phyloP scores from a whole-genome alignment of 2,888 invertebrate genomes.

The Lycaena phlaeas region DNA sequence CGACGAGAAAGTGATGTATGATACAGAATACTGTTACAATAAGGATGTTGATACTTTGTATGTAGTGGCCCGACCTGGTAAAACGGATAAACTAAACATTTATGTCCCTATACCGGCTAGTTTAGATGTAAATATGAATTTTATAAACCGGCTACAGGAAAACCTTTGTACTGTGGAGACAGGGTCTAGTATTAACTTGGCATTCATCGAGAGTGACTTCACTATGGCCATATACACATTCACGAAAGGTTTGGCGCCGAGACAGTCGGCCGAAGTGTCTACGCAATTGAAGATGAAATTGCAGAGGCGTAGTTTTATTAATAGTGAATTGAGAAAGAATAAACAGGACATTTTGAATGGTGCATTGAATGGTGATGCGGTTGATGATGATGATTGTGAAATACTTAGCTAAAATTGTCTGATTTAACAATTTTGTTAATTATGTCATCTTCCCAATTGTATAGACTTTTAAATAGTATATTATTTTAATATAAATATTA shows the following conservation, averaged over 20 bases:
- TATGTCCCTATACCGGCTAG: conserved; percentile 53
- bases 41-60: conserved; percentile 55
- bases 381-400: conserved; percentile 53
- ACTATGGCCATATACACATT: conserved; percentile 60
- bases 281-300: conserved; percentile 34
- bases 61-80: conserved; percentile 51
- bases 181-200: conserved; percentile 49
- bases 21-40: conserved; percentile 61
- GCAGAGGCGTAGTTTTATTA: conserved; percentile 46
- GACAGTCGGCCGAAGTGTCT: conserved; percentile 35
- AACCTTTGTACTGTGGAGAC: conserved; percentile 60
- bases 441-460: no score
- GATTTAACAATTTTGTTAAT: no score
- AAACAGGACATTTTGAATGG: conserved; percentile 42
- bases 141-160: conserved; percentile 50
- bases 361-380: conserved; percentile 51
- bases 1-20: conserved; percentile 62
- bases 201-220: conserved; percentile 57
- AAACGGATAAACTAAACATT: conserved; percentile 50
- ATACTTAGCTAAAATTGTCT: conserved; percentile 31
- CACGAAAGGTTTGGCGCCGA: conserved; percentile 40
- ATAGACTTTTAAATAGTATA: no score
- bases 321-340: conserved; percentile 49
- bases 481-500: no score
- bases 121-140: conserved; percentile 41